Evolutionary conservation across 2,888 invertebrate genomes (phyloP).

Genomic region (Tryphoninae sp.): DNA sequence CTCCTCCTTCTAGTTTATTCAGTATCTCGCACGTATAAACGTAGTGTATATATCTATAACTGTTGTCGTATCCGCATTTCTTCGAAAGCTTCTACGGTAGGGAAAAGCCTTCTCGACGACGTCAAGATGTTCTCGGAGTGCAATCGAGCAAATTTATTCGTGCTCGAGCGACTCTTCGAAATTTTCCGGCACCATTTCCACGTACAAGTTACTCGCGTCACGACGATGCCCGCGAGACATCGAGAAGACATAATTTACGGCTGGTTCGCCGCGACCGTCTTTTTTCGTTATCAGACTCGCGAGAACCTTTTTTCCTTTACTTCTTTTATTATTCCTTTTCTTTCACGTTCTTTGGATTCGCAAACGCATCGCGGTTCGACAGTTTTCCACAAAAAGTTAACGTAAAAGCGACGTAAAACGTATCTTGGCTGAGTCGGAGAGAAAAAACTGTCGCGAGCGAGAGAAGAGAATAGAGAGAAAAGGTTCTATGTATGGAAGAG

Average conservation of each 20-base stretch:
- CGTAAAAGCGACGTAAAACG: too few species aligned
- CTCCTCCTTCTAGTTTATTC: slow-evolving; percentile 25
- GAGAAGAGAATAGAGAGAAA: too few species aligned
- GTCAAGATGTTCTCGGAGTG: slow-evolving; percentile 15
- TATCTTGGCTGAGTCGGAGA: too few species aligned
- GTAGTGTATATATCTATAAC: slow-evolving; percentile 1
- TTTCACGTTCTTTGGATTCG: neutral
- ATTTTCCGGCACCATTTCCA: neutral
- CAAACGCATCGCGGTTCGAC: too few species aligned
- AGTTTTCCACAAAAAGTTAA: too few species aligned
- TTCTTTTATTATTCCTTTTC: too few species aligned
- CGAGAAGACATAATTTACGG: slow-evolving; percentile 36
- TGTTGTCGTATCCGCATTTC: neutral
- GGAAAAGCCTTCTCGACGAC: slow-evolving; percentile 34
- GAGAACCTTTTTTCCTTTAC: too few species aligned
- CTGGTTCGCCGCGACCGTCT: slow-evolving; percentile 5
- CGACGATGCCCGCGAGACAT: slow-evolving; percentile 1
- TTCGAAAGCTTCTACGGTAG: neutral
- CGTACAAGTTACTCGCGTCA: neutral
- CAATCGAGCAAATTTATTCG: slow-evolving; percentile 47
- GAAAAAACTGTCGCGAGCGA: too few species aligned
- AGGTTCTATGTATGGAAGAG: too few species aligned
- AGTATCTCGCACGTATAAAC: slow-evolving; percentile 1
- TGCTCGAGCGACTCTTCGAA: slow-evolving; percentile 10
- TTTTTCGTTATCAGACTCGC: neutral